Evolutionary conservation across 2,113 vertebrate genomes (phyloP).

Genomic region (Accipiter cooperii): DNA sequence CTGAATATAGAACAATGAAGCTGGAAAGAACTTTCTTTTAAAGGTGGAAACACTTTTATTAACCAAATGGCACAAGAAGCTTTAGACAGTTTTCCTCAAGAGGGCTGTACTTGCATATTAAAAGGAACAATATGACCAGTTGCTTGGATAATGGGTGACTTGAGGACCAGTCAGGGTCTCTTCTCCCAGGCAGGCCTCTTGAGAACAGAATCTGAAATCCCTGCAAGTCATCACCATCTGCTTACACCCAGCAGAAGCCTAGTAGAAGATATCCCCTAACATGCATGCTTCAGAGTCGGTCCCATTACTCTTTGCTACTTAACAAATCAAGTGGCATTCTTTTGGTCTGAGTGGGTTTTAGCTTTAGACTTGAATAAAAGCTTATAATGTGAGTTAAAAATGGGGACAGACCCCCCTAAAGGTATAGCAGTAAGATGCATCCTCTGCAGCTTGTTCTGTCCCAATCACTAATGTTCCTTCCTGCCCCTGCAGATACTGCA

Average conservation of each 20-base stretch:
- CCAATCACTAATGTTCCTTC: neutral
- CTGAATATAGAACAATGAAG: neutral
- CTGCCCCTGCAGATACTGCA: slow-evolving; percentile 34
- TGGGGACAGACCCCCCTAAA: neutral
- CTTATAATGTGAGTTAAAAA: neutral
- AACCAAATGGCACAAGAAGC: slow-evolving; percentile 29
- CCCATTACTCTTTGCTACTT: neutral
- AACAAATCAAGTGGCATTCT: neutral
- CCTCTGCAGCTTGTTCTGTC: slow-evolving; percentile 1
- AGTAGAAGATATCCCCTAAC: neutral
- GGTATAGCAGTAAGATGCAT: neutral
- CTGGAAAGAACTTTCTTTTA: neutral
- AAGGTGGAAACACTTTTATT: slow-evolving; percentile 30
- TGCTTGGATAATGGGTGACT: neutral
- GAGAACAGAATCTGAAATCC: neutral
- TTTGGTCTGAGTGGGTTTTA: neutral
- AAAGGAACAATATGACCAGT: neutral
- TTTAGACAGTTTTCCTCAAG: neutral
- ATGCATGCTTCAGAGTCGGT: neutral
- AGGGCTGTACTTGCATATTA: slow-evolving; percentile 22
- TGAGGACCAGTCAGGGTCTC: neutral
- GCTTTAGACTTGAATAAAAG: neutral
- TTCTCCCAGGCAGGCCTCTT: neutral
- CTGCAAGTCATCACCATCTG: neutral
- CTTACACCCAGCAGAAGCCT: neutral